Evolutionary conservation across 1,140 invertebrate species (phyloP).

Genomic region (Zaprionus capensis): DNA sequence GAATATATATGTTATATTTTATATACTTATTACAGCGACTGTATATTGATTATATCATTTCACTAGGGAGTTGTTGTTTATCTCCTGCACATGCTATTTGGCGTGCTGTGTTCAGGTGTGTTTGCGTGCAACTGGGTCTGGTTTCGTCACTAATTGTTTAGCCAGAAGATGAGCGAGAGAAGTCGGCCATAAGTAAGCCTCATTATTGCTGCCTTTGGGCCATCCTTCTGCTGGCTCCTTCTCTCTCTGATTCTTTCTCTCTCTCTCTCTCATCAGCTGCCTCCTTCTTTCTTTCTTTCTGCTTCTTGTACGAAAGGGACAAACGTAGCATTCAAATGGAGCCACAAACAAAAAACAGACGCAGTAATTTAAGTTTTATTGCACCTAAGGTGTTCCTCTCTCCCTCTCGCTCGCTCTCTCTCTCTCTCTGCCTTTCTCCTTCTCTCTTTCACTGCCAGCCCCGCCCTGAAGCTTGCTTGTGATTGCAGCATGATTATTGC

Average conservation of each 20-base stretch:
- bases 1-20: neutral
- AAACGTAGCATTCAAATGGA: slow-evolving; percentile 15
- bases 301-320: slow-evolving; percentile 7
- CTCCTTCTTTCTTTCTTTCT: neutral
- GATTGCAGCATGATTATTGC: slow-evolving; percentile 79
- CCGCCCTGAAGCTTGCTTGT: slow-evolving; percentile 36
- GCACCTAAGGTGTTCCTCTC: slow-evolving; percentile 25
- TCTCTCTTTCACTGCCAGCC: slow-evolving; percentile 20
- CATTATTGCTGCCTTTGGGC: slow-evolving; percentile 10
- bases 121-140: slow-evolving; percentile 7
- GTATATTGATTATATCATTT: slow-evolving; percentile 5
- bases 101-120: neutral
- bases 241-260: slow-evolving; percentile 3
- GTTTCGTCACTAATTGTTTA: slow-evolving; percentile 8
- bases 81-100: neutral
- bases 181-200: slow-evolving; percentile 5
- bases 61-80: neutral
- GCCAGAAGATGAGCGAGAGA: slow-evolving; percentile 4
- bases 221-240: neutral
- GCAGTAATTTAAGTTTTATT: slow-evolving; percentile 74
- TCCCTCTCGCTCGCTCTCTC: slow-evolving; percentile 2
- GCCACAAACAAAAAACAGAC: slow-evolving; percentile 13
- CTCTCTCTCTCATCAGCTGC: neutral
- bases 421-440: neutral
- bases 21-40: neutral